Conservation (phyloP, 2,888 invertebrate species). For the Hydropsyche betteni region DNA sequence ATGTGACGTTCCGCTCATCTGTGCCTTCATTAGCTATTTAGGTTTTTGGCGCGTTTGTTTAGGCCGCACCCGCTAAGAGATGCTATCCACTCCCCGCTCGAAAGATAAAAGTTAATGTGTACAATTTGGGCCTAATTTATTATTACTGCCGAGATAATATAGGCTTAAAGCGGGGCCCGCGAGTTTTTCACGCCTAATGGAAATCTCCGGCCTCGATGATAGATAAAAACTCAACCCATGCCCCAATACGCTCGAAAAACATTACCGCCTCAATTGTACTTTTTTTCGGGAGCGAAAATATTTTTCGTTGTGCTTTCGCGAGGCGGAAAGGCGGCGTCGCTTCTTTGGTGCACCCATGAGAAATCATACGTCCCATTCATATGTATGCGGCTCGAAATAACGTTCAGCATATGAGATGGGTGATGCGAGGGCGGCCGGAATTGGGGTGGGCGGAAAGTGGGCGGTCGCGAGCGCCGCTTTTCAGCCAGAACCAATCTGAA, state of each 20-base stretch:
- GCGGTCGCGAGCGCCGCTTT: background rate
- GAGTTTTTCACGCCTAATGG: constrained; percentile 48
- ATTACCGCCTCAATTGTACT: background rate
- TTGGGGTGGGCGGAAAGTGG: no score
- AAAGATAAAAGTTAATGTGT: constrained; percentile 52
- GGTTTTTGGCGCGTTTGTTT: constrained; percentile 51
- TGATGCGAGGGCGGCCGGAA: background rate
- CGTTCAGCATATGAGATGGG: constrained; percentile 50
- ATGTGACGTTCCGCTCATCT: constrained; percentile 51
- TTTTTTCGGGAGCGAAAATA: no score
- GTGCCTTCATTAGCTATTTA: constrained; percentile 52
- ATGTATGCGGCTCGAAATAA: constrained; percentile 51
- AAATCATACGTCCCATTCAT: constrained; percentile 52
- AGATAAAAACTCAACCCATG: constrained; percentile 45
- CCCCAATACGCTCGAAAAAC: background rate
- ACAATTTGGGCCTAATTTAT: constrained; percentile 52
- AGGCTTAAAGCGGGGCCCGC: constrained; percentile 48
- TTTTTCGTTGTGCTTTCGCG: background rate
- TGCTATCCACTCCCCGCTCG: constrained; percentile 47
- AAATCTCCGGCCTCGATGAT: constrained; percentile 47
- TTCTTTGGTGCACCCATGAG: constrained; percentile 52
- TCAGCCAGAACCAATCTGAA: constrained; percentile 12
- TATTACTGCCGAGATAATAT: constrained; percentile 52
- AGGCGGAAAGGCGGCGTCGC: constrained; percentile 35
- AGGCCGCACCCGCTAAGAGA: constrained; percentile 49